Evolutionary conservation across 2,888 invertebrate species (phyloP).

Genomic region (Synergus laeviventris): DNA sequence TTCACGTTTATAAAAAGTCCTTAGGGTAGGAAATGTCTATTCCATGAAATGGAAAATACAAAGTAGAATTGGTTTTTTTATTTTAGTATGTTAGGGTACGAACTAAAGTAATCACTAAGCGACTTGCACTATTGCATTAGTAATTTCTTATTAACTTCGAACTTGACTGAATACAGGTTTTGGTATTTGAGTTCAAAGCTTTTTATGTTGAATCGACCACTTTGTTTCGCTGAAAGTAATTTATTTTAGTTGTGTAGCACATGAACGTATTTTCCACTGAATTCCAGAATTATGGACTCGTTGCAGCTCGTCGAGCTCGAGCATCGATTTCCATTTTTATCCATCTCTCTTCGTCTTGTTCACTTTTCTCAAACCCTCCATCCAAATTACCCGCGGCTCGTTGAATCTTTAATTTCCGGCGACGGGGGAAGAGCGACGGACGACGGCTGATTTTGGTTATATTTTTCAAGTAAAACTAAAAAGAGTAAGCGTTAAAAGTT

Average conservation of each 20-base stretch:
- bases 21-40: not conserved
- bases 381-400: slow-evolving; percentile 68
- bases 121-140: too few relatives aligned
- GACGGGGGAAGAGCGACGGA: slow-evolving; percentile 49
- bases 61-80: not conserved
- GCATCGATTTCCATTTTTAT: slow-evolving; percentile 69
- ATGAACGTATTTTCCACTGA: not conserved
- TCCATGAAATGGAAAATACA: not conserved
- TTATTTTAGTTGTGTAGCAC: not conserved
- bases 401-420: slow-evolving; percentile 74
- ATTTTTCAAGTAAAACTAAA: slow-evolving; percentile 52
- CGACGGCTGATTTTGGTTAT: slow-evolving; percentile 57
- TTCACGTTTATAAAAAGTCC: not conserved
- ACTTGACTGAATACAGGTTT: not conserved
- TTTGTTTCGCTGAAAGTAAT: not conserved
- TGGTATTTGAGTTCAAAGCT: too few relatives aligned
- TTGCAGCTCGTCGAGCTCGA: slow-evolving; percentile 40
- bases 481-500: slow-evolving; percentile 37
- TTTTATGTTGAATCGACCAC: not conserved
- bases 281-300: slow-evolving; percentile 23
- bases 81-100: not conserved
- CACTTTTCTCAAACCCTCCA: slow-evolving; percentile 48
- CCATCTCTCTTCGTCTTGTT: slow-evolving; percentile 44
- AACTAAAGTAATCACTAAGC: too few relatives aligned
- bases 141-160: too few relatives aligned